Percentiles rank a stretch among this genome's conserved stretches.
These are phyloP conservation scores for Motacilla tschutschensis DNA, from an alignment of 2,113 vertebrate species.

Conservation along the genomic window DNA sequence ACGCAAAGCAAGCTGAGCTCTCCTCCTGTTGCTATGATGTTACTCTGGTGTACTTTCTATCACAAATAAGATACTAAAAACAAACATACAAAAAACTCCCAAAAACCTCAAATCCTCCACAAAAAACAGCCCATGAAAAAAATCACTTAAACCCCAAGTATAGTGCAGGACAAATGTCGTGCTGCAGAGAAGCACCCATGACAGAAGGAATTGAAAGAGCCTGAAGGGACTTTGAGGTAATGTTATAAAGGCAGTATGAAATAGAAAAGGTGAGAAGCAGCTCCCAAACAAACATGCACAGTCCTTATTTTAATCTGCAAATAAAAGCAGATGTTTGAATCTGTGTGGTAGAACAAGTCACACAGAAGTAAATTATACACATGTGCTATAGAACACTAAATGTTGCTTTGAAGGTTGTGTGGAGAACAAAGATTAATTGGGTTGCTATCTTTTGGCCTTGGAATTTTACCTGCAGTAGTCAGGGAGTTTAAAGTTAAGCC, in stretches of 20 bases:
- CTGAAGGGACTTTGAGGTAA: neutral
- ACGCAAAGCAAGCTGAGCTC: neutral
- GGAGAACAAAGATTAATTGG: neutral
- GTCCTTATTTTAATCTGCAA: neutral
- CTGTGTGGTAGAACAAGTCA: neutral
- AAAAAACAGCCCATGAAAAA: neutral
- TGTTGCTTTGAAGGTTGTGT: neutral
- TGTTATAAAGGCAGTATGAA: neutral
- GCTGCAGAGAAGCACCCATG: neutral
- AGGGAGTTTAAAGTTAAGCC: neutral
- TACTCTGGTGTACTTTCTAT: neutral
- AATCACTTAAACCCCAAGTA: neutral
- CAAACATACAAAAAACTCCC: neutral
- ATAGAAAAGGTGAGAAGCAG: neutral
- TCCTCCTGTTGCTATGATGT: neutral
- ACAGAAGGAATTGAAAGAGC: neutral
- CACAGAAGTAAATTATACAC: neutral
- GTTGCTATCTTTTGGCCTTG: neutral
- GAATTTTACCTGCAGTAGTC: neutral
- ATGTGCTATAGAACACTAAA: neutral
- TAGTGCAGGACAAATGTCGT: neutral
- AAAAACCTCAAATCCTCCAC: neutral
- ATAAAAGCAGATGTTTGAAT: neutral
- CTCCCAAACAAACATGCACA: neutral
- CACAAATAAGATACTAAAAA: neutral